phyloP scores from a whole-genome alignment of 2,113 vertebrate species.

The Neogobius melanostomus region DNA sequence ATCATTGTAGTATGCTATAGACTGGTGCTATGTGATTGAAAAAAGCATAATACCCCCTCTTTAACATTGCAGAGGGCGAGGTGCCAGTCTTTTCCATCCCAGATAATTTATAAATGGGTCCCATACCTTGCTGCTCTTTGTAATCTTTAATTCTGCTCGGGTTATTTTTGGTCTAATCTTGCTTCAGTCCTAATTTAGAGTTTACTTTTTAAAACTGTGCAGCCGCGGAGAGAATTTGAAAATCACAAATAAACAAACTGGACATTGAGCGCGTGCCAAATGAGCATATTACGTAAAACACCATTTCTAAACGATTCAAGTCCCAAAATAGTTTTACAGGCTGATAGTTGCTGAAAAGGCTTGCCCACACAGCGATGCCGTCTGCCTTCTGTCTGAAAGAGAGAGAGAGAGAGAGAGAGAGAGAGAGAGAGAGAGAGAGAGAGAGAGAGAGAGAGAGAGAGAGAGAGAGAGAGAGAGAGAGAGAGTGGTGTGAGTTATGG shows the following conservation, averaged over 20 bases:
- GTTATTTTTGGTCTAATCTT: neutral
- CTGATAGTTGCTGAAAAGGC: conserved; percentile 10
- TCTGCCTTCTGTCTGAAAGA: conserved; percentile 20
- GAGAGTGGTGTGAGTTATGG: conserved; percentile 40
- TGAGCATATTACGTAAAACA: neutral
- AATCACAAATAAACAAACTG: neutral
- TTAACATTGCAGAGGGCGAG: no score
- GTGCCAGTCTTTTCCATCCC: no score
- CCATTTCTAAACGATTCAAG: neutral
- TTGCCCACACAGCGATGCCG: conserved; percentile 29
- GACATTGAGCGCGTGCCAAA: neutral
- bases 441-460: no score
- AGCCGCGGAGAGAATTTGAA: neutral
- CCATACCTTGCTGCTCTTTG: neutral
- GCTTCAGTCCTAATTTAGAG: neutral
- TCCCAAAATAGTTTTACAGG: neutral
- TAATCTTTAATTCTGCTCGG: neutral
- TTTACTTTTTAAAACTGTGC: neutral
- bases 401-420: no score
- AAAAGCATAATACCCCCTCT: no score
- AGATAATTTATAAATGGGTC: no score
- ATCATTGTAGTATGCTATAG: no score
- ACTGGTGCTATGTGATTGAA: no score
- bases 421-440: no score
- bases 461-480: no score